Base-by-base conservation (phyloP, 2,797 vertebrate genomes). In the Phalanger gymnotis region DNA sequence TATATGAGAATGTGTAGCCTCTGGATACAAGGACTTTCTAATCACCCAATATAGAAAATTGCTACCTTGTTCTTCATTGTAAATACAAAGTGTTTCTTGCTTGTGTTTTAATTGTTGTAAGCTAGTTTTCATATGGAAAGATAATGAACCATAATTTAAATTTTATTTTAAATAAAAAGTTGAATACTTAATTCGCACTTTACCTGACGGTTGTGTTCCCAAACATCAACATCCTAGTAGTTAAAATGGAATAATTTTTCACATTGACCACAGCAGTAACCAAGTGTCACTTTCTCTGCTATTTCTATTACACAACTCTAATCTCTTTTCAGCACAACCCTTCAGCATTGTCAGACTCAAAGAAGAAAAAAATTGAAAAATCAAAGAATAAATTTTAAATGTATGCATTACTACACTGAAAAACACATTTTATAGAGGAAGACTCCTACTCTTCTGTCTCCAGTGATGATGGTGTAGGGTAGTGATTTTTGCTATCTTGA, bases 291-390 rank as follows among this genome's bases (percentile, higher is more conserved):
- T 81, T 91, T 47, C 30, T 90, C 90, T 90, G 52, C 90, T 9
- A 0, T 94, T 96, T 97, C 91, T 52, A 94, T 96, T 95, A 95
- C 95, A 93, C 94, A 61, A 31, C 91, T 94, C 95, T 98, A 98
- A 98, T 98, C 98, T 98, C 95, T 97, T 91, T 93, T 92, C 54
- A 92, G 55, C 97, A 98, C 94, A 97, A 91, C 96, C 96, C 90
- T 94, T 31, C 66, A 92, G 93, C 87, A 93, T 97, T 97, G 96
- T 96, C 94, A 94, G 87, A 66, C 92, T 54, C 53, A 93, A 90
- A 97, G 54, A 31, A 95, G 92, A 97, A 94, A 93, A 93, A 98
- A 55, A 97, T 94, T 94, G 96, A 98, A 97, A 98, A 98, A 97
- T 96, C 94, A 96, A 91, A 97, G 95, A 92, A 94, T 90, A 66